phyloP scores from a whole-genome alignment of 2,797 vertebrate species.

The Bradypodion ventrale region DNA sequence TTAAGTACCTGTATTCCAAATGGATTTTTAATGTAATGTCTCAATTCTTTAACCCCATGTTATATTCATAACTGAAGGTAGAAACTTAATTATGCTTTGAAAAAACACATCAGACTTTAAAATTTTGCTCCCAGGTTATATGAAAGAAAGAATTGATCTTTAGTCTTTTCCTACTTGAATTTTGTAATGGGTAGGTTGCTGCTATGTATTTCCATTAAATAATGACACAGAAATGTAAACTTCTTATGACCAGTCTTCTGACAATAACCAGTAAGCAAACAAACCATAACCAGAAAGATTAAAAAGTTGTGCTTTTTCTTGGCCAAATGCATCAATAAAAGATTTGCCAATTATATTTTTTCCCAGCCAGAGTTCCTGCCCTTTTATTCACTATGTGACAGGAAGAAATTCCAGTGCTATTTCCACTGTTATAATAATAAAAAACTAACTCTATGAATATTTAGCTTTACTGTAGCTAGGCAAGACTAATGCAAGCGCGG shows the following conservation, averaged over 20 bases:
- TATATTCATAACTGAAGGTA: background rate
- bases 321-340: background rate
- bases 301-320: background rate
- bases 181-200: constrained; percentile 14
- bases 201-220: constrained; percentile 8
- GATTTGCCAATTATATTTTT: background rate
- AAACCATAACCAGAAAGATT: background rate
- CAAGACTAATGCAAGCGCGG: too few species aligned
- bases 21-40: constrained; percentile 32
- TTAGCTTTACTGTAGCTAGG: background rate
- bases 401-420: background rate
- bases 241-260: background rate
- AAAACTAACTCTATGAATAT: background rate
- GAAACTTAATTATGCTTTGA: background rate
- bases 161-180: background rate
- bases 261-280: constrained; percentile 1
- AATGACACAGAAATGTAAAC: background rate
- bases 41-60: constrained; percentile 39
- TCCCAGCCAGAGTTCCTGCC: background rate
- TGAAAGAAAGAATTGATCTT: background rate
- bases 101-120: constrained; percentile 8
- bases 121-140: background rate
- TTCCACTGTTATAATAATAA: background rate
- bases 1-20: constrained; percentile 14
- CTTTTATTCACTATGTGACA: background rate